Base-by-base conservation (phyloP, 2,113 vertebrate genomes). In the Bagarius yarrelli region DNA sequence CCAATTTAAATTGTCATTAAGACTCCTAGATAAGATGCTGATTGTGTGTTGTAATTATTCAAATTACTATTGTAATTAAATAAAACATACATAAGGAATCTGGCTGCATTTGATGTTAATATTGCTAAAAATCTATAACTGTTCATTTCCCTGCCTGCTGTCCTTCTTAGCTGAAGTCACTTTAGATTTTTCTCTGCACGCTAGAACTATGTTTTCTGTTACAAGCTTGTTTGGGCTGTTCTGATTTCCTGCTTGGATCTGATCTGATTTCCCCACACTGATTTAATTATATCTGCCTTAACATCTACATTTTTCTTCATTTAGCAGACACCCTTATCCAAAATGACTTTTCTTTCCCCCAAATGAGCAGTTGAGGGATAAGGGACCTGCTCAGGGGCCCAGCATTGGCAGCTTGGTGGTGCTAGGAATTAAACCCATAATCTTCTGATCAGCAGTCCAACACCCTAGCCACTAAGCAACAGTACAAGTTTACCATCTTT, bases 101-200 rank as follows among this genome's bases (percentile, higher is more conserved):
- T 5, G 53, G 21, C 15, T 9, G 19, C 30, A 64, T 52, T 77
- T 30, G 19, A 56, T 55, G 67, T 25, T 70, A 15, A 70, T 12
- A 34, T 3, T 76, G 57, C 27, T 50, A 63, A 63, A 27, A 21
- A 40, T 61, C 25, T 18, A 47, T 47, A 63, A 40, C 5, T 21
- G 15, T 23, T 44, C 47, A 5, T 27, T 61, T 40, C 1, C 11
- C 19, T 76, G 6, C 2, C 16, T 47, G 3, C 19, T 61, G 3
- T 63, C 19, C n/a, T 50, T 44, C 18, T 70, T 80, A 72, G 60
- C 55, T 1, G 40, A 69, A 55, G 19, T 84, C 64, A 76, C 74
- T 75, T 59, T 57, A 78, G 79, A 84, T 73, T 19, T 64, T 60
- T 36, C 44, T 52, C 47, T 52, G 52, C 32, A 80, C 32, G 59